phyloP scores from a whole-genome alignment of 2,888 invertebrate genomes.

The Epinotia bilunana region DNA sequence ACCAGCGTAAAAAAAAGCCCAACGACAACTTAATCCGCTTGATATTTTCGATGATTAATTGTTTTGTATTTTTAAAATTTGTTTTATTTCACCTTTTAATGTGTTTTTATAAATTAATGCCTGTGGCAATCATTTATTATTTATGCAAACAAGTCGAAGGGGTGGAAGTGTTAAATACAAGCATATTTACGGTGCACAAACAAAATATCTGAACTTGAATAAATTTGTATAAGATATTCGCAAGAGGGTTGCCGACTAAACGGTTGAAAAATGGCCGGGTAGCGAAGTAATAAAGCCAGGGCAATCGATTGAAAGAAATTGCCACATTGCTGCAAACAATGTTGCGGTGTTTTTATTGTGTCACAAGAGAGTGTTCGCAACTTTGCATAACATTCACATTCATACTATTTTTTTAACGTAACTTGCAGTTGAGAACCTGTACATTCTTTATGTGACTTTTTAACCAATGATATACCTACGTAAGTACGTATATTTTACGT shows the following conservation, averaged over 20 bases:
- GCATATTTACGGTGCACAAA: conserved; percentile 30
- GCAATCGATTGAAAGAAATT: conserved; percentile 31
- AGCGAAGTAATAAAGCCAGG: conserved; percentile 20
- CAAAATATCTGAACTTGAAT: conserved; percentile 34
- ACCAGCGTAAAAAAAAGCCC: no score
- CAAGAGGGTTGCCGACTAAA: conserved; percentile 34
- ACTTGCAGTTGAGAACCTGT: neutral
- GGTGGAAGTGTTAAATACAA: conserved; percentile 24
- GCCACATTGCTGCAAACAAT: neutral
- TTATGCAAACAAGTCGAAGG: conserved; percentile 11
- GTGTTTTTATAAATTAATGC: no score
- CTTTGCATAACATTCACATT: neutral
- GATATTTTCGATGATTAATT: no score
- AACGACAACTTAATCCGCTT: no score
- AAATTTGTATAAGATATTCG: conserved; percentile 39
- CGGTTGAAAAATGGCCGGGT: conserved; percentile 25
- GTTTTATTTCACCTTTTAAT: no score
- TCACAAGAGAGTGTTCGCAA: neutral
- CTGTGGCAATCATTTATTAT: no score
- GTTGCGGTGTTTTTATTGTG: neutral
- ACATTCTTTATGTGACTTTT: no score
- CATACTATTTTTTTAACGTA: neutral
- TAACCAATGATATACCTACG: no score
- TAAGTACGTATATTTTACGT: no score
- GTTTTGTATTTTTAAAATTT: no score